Percentiles rank a stretch among this genome's conserved stretches.
Conservation (phyloP, 2,888 invertebrate species). For the Orthonevra nobilis region DNA sequence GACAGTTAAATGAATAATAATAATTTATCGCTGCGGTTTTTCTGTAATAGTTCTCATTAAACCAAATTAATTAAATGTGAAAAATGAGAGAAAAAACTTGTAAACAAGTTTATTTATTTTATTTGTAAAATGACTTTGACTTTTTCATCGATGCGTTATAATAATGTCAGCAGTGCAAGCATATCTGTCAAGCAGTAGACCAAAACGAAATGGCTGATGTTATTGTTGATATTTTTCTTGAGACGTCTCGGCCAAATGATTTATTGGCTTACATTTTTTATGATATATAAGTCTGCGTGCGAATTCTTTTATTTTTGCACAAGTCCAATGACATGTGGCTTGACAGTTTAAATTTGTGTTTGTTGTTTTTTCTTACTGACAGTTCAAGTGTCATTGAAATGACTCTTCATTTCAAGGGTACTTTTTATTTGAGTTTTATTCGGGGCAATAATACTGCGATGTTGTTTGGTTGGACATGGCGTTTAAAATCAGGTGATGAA, state of each 20-base stretch:
- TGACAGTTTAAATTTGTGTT: no score
- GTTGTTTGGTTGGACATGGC: no score
- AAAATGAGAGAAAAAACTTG: no score
- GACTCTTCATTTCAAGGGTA: constrained; percentile 4
- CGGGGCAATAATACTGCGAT: no score
- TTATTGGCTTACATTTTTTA: constrained; percentile 7
- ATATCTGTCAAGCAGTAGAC: constrained; percentile 30
- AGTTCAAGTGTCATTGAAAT: neutral
- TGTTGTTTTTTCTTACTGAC: neutral
- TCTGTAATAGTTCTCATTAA: constrained; percentile 1
- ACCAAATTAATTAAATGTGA: constrained; percentile 13
- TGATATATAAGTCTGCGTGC: constrained; percentile 4
- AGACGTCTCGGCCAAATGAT: neutral
- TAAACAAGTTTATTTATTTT: no score
- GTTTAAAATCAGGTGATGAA: no score
- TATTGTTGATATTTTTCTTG: neutral
- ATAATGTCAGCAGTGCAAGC: constrained; percentile 45
- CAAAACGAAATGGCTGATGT: constrained; percentile 15
- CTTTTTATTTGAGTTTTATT: neutral
- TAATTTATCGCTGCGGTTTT: neutral
- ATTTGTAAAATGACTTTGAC: constrained; percentile 14
- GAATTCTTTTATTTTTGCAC: constrained; percentile 1
- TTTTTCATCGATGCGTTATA: constrained; percentile 10
- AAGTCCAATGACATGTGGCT: constrained; percentile 24
- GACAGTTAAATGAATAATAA: constrained; percentile 7